A percentile compares a stretch with the other conserved stretches of the same genome.
phyloP scores from a whole-genome alignment of 2,888 invertebrate genomes.

The Brenthis hecate region DNA sequence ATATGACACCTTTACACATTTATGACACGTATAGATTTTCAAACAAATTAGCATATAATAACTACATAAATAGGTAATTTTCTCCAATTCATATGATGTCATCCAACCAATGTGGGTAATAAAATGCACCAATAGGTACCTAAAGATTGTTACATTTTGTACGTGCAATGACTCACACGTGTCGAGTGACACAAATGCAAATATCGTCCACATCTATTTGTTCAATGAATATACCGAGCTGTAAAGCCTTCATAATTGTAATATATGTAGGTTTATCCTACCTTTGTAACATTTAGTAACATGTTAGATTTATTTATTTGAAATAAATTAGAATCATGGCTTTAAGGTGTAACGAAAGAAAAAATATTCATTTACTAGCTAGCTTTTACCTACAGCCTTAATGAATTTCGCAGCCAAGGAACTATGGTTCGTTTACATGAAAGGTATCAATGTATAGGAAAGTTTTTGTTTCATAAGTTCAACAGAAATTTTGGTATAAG shows the following conservation, averaged over 20 bases:
- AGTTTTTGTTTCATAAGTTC: background rate
- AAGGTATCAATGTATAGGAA: no score
- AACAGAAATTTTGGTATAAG: background rate
- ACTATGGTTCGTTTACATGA: no score
- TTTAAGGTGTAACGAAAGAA: no score
- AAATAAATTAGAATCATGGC: no score
- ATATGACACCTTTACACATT: no score
- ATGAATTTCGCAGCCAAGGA: no score
- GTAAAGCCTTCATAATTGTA: background rate
- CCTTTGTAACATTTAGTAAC: background rate
- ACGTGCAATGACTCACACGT: constrained; percentile 34
- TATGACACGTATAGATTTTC: no score
- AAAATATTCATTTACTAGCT: no score
- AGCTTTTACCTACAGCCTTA: no score
- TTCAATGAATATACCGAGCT: constrained; percentile 18
- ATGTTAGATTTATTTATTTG: no score
- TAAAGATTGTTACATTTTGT: constrained; percentile 30
- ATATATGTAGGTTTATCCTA: background rate
- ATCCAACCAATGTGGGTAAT: constrained; percentile 32
- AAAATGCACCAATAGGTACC: constrained; percentile 28
- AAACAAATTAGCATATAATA: no score
- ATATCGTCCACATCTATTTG: constrained; percentile 25
- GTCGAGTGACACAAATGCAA: constrained; percentile 28
- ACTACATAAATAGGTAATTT: background rate
- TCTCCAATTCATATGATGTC: constrained; percentile 47